Base-by-base conservation (phyloP, 1,140 invertebrate species). In the Cydia pomonella region DNA sequence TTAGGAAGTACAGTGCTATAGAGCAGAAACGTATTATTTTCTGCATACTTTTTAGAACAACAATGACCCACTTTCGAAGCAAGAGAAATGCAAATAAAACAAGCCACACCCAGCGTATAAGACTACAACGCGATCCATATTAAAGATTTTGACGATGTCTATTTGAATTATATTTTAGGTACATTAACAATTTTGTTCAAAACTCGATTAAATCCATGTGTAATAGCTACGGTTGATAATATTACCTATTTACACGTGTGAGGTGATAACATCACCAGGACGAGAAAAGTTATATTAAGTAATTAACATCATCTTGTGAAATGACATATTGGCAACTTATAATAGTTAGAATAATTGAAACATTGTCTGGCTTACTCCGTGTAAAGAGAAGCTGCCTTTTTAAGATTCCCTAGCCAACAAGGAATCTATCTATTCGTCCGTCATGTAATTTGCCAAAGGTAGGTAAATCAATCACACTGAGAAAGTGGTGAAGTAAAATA, bases 141-240 rank as follows among this genome's bases (percentile, higher is more conserved):
- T 53, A 0, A 53, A 53, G 21, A 13, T 33, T 66, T 66, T 38
- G 63, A 66, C n/a, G 16, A 13, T 66, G 25, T 12, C 63, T 27
- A 66, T 66, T 66, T 66, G 16, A 69, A 69, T 38, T 69, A 6
- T 38, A 38, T 69, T 38, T 69, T 38, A 69, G 33, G 64, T 38
- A 33, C 4, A 66, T 1, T n/a, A 5, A 50, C 12, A 13, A 66
- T 69, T 41, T 21, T 33, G n/a, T 29, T 41, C 16, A 44, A 44
- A 44, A 6, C n/a, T 38, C 64, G 23, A 41, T 29, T 18, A n/a
- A n/a, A 69, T 29, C 16, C 9, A 66, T 66, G 27, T 69, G 33
- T 21, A 12, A 69, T 38, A 50, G 3, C 6, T 13, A 9, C 27
- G 3, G 1, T n/a, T 66, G 29, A 33, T 66, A 66, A 33, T 13